These are phyloP conservation scores for Phymorhynchus buccinoides DNA, from an alignment of 1,140 invertebrate species.

Conservation along the genomic window DNA sequence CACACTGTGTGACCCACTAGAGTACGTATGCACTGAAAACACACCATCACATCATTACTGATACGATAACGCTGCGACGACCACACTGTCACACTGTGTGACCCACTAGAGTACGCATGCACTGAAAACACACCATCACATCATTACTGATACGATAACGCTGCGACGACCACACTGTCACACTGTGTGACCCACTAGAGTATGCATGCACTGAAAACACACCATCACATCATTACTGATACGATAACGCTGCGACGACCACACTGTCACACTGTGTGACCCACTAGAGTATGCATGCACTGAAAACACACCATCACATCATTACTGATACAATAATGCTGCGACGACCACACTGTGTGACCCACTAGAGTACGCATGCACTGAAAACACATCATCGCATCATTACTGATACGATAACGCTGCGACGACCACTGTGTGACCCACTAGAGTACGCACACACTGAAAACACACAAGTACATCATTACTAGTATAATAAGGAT, in stretches of 20 bases:
- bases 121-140: not conserved
- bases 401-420: conserved; percentile 38
- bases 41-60: too few relatives aligned
- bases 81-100: too few relatives aligned
- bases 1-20: too few relatives aligned
- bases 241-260: conserved; percentile 86
- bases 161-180: conserved; percentile 79
- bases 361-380: conserved; percentile 93
- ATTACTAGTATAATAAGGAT: too few relatives aligned
- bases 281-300: conserved; percentile 93
- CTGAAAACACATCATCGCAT: conserved; percentile 73
- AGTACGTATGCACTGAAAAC: too few relatives aligned
- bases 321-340: conserved; percentile 69
- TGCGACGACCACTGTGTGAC: conserved; percentile 98
- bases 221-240: not conserved
- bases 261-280: conserved; percentile 96
- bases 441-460: conserved; percentile 93
- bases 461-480: conserved; percentile 69
- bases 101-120: not conserved
- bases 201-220: conserved; percentile 85
- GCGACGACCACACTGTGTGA: conserved; percentile 98
- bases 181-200: conserved; percentile 95
- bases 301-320: conserved; percentile 70
- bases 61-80: too few relatives aligned
- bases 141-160: too few relatives aligned